These are phyloP conservation scores for Thelaira solivaga DNA, from an alignment of 2,888 invertebrate genomes.

Conservation along the genomic window DNA sequence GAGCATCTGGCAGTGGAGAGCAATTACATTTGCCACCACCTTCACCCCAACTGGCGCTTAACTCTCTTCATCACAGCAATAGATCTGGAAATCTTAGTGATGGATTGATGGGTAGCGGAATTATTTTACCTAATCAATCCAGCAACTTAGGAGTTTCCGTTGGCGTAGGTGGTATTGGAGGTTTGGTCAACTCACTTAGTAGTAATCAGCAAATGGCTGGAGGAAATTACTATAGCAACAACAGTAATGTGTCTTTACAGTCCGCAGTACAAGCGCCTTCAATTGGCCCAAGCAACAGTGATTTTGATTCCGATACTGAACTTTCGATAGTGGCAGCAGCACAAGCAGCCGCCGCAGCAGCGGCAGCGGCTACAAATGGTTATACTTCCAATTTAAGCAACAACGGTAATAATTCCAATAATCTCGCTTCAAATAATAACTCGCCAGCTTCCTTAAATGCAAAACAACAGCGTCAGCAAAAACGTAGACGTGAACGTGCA, in stretches of 20 bases:
- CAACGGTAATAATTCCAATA: constrained; percentile 53
- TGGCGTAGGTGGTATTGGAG: constrained; percentile 40
- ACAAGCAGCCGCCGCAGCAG: constrained; percentile 66
- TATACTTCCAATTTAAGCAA: constrained; percentile 63
- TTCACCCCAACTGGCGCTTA: constrained; percentile 63
- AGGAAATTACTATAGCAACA: constrained; percentile 42
- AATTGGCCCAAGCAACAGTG: constrained; percentile 68
- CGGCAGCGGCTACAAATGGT: constrained; percentile 67
- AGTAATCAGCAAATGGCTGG: constrained; percentile 21
- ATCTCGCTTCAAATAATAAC: constrained; percentile 60
- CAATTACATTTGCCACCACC: constrained; percentile 69
- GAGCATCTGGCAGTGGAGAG: constrained; percentile 37
- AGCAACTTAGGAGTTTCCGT: constrained; percentile 45
- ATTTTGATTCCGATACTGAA: constrained; percentile 75
- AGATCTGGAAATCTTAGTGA: constrained; percentile 42
- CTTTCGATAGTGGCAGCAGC: constrained; percentile 72
- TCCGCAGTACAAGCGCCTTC: constrained; percentile 51
- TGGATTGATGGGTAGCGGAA: constrained; percentile 26
- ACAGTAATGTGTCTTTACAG: constrained; percentile 21
- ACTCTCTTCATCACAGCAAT: constrained; percentile 57
- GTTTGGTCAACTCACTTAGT: constrained; percentile 14
- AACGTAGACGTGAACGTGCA: constrained; percentile 92
- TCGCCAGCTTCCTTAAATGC: constrained; percentile 69
- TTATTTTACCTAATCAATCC: constrained; percentile 55
- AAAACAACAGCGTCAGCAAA: constrained; percentile 81